Evolutionary conservation across 2,797 vertebrate species (phyloP).

Genomic region (Chelonia mydas): DNA sequence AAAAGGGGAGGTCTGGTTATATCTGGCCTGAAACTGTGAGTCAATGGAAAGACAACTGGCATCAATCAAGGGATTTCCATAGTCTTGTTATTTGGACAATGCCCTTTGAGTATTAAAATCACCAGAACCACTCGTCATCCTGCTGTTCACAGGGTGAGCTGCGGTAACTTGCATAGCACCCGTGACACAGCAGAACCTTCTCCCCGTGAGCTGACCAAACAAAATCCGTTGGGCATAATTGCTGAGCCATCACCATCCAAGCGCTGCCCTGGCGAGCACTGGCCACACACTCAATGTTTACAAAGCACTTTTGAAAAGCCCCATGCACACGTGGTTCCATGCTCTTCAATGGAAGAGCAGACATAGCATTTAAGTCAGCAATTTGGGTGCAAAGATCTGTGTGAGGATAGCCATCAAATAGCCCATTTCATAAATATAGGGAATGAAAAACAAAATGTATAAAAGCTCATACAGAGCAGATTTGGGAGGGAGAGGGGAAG

Average conservation of each 20-base stretch:
- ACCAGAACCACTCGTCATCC: not conserved
- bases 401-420: not conserved
- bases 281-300: not conserved
- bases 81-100: not conserved
- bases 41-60: not conserved
- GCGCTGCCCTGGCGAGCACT: not conserved
- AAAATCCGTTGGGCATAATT: constrained; percentile 24
- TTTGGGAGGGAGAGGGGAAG: no score
- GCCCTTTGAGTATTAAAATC: not conserved
- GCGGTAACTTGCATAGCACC: not conserved
- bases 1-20: not conserved
- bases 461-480: not conserved
- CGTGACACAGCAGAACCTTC: not conserved
- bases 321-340: not conserved
- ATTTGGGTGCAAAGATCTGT: not conserved
- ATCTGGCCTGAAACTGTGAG: not conserved
- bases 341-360: not conserved
- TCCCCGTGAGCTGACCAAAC: constrained; percentile 34
- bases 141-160: not conserved
- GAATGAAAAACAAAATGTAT: not conserved
- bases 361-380: constrained; percentile 26
- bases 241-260: constrained; percentile 51
- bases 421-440: not conserved
- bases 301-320: constrained; percentile 46
- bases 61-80: not conserved